phyloP scores from a whole-genome alignment of 2,113 vertebrate species.

The Jacana jacana region DNA sequence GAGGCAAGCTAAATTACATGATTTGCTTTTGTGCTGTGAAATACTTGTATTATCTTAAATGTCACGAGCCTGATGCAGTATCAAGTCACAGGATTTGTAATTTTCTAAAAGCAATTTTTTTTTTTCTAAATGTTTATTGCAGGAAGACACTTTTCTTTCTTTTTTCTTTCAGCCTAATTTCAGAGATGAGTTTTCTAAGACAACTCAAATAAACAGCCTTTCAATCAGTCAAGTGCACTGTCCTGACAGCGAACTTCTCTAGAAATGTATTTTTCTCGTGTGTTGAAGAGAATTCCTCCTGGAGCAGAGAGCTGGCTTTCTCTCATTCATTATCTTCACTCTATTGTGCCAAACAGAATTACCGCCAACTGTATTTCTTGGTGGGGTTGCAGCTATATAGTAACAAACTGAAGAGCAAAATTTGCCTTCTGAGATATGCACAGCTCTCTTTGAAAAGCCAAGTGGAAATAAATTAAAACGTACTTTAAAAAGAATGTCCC shows the following conservation, averaged over 20 bases:
- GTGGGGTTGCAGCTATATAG: slow-evolving; percentile 1
- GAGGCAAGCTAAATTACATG: slow-evolving; percentile 76
- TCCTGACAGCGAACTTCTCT: slow-evolving; percentile 46
- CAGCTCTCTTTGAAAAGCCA: background rate
- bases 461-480: slow-evolving; percentile 10
- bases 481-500: background rate
- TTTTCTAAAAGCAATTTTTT: slow-evolving; percentile 70
- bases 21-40: slow-evolving; percentile 77
- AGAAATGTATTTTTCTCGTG: slow-evolving; percentile 21
- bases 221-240: slow-evolving; percentile 54
- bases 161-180: slow-evolving; percentile 60
- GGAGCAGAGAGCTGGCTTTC: slow-evolving; percentile 1
- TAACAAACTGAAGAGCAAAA: slow-evolving; percentile 23
- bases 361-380: background rate
- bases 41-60: slow-evolving; percentile 77
- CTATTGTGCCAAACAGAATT: slow-evolving; percentile 39
- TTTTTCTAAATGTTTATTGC: slow-evolving; percentile 73
- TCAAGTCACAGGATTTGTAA: slow-evolving; percentile 68
- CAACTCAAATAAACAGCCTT: slow-evolving; percentile 59
- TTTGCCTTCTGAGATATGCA: background rate
- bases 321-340: slow-evolving; percentile 40
- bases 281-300: slow-evolving; percentile 10
- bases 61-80: slow-evolving; percentile 70
- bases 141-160: slow-evolving; percentile 54
- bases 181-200: slow-evolving; percentile 58